These are phyloP conservation scores for Chitala chitala DNA, from an alignment of 2,113 vertebrate genomes.

Conservation along the genomic window DNA sequence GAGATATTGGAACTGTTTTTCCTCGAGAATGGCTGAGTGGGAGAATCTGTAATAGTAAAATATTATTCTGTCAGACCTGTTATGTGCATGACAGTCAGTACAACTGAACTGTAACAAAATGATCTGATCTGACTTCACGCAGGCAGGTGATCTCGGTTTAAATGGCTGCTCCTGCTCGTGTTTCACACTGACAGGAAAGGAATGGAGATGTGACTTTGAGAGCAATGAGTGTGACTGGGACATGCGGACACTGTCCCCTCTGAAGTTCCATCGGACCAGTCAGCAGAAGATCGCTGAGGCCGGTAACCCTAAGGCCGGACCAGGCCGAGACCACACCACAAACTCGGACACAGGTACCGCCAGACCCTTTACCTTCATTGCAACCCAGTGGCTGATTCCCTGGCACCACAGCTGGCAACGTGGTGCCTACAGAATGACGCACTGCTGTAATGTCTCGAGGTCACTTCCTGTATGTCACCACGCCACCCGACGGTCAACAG, in stretches of 20 bases:
- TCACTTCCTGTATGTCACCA: slow-evolving; percentile 64
- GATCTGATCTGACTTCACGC: no score
- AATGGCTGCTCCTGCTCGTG: no score
- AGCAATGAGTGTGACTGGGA: slow-evolving; percentile 50
- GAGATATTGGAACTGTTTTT: not conserved
- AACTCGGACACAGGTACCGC: slow-evolving; percentile 67
- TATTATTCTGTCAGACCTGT: no score
- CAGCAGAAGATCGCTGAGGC: slow-evolving; percentile 42
- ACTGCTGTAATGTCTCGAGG: slow-evolving; percentile 41
- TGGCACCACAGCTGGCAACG: no score
- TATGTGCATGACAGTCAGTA: no score
- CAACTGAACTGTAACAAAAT: no score
- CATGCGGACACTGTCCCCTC: slow-evolving; percentile 33
- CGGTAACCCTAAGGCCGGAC: slow-evolving; percentile 41
- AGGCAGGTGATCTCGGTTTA: no score
- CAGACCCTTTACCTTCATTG: not conserved
- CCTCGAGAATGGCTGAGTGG: no score
- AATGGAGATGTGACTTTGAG: slow-evolving; percentile 57
- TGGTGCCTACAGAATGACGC: no score
- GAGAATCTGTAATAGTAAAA: no score
- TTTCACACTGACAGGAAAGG: slow-evolving; percentile 27
- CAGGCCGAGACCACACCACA: slow-evolving; percentile 73
- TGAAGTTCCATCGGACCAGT: slow-evolving; percentile 52
- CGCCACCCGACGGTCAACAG: slow-evolving; percentile 35
- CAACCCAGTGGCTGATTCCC: no score